Conservation (phyloP, 64 coral and sea anemone genomes). For the Platygyra sinensis region DNA sequence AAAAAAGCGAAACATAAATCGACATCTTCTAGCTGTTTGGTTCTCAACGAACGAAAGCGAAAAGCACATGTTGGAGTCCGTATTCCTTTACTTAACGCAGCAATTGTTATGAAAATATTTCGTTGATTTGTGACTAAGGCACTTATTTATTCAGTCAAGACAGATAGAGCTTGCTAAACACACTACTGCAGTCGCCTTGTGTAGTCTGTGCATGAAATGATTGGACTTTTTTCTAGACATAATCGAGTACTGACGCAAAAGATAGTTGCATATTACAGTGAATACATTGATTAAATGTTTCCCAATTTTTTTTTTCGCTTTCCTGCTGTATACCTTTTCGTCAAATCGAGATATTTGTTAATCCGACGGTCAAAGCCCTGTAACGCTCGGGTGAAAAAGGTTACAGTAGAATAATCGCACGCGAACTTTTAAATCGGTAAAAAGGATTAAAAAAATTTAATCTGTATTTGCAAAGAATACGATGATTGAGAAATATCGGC, state of each 20-base stretch:
- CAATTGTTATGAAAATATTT: neutral
- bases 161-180: too few species aligned
- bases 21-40: neutral
- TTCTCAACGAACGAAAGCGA: conserved; percentile 12
- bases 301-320: neutral
- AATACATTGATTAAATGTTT: neutral
- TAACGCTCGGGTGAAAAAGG: neutral
- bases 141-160: neutral
- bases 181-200: too few species aligned
- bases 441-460: too few species aligned
- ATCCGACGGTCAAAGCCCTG: too few species aligned
- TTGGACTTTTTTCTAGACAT: too few species aligned
- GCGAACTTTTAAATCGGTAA: too few species aligned
- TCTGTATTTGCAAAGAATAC: too few species aligned
- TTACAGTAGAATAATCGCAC: neutral
- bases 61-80: conserved; percentile 19
- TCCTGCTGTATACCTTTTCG: neutral
- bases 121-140: neutral
- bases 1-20: neutral
- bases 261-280: too few species aligned
- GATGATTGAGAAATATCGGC: too few species aligned
- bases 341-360: neutral
- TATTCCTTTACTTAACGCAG: neutral
- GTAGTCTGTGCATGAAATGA: too few species aligned
- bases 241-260: too few species aligned